phyloP scores from a whole-genome alignment of 2,888 invertebrate species.

The Chorisops tibialis region DNA sequence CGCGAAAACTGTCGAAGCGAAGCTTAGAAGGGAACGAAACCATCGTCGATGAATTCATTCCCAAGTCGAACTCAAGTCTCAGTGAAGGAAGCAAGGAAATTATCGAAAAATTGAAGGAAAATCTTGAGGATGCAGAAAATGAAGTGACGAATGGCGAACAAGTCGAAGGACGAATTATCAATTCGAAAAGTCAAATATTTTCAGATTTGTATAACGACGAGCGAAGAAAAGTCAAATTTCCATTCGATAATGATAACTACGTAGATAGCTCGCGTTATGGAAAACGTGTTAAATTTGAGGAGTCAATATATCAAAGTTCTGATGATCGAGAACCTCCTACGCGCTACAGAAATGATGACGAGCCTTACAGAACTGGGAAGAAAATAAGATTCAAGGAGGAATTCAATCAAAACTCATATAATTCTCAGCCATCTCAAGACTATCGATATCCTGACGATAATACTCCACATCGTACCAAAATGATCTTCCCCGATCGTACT shows the following conservation, averaged over 20 bases:
- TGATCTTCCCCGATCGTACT: slow-evolving; percentile 56
- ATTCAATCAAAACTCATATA: not conserved
- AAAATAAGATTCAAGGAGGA: slow-evolving; percentile 16
- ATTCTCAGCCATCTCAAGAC: not conserved
- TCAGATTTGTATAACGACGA: slow-evolving; percentile 36
- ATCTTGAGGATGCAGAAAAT: not conserved
- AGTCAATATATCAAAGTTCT: not conserved
- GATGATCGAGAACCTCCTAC: not conserved
- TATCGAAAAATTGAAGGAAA: not conserved
- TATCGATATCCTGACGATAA: slow-evolving; percentile 24
- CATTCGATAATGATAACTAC: slow-evolving; percentile 11
- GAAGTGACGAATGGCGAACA: slow-evolving; percentile 51
- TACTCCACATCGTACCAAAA: slow-evolving; percentile 39
- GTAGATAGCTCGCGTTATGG: slow-evolving; percentile 3
- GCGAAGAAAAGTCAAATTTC: slow-evolving; percentile 17
- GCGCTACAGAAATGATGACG: not conserved
- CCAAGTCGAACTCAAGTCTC: too few species aligned
- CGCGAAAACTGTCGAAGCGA: slow-evolving; percentile 29
- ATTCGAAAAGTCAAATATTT: slow-evolving; percentile 24
- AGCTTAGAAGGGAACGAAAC: slow-evolving; percentile 17
- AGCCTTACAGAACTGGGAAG: not conserved
- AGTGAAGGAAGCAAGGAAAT: too few species aligned
- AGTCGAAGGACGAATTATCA: slow-evolving; percentile 40
- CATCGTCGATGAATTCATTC: not conserved
- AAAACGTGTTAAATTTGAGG: not conserved